Evolutionary conservation across 2,888 invertebrate species (phyloP).

Genomic region (Calameuta pallipes): DNA sequence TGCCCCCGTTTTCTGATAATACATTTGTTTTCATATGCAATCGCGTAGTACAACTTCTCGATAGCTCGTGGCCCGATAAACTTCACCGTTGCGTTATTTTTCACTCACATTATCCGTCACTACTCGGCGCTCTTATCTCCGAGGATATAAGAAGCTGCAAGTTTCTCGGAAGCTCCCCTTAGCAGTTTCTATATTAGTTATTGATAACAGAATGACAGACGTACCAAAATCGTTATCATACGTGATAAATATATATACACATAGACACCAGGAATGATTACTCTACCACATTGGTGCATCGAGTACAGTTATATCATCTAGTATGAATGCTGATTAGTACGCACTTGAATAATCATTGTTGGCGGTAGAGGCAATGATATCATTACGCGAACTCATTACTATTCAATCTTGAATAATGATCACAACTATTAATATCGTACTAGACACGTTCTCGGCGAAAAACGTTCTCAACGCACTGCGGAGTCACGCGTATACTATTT

Average conservation of each 20-base stretch:
- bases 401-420: conserved; percentile 42
- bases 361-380: conserved; percentile 2
- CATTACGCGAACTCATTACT: conserved; percentile 29
- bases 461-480: not conserved
- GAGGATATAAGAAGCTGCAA: not conserved
- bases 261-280: not conserved
- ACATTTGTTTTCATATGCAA: not conserved
- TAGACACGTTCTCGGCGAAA: conserved; percentile 18
- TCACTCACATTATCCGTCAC: not conserved
- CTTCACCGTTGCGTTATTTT: not conserved
- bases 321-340: not conserved
- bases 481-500: not conserved
- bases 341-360: not conserved
- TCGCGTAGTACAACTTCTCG: not conserved
- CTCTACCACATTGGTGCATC: not conserved
- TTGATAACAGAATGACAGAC: not conserved
- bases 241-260: not conserved
- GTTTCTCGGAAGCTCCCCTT: not conserved
- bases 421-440: conserved; percentile 36
- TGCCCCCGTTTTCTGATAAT: not conserved
- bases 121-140: not conserved
- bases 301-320: not conserved
- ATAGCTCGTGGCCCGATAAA: not conserved
- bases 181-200: not conserved
- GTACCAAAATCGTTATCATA: not conserved